These are phyloP conservation scores for Trichonephila clavata DNA, from an alignment of 1,140 invertebrate genomes.

Conservation along the genomic window DNA sequence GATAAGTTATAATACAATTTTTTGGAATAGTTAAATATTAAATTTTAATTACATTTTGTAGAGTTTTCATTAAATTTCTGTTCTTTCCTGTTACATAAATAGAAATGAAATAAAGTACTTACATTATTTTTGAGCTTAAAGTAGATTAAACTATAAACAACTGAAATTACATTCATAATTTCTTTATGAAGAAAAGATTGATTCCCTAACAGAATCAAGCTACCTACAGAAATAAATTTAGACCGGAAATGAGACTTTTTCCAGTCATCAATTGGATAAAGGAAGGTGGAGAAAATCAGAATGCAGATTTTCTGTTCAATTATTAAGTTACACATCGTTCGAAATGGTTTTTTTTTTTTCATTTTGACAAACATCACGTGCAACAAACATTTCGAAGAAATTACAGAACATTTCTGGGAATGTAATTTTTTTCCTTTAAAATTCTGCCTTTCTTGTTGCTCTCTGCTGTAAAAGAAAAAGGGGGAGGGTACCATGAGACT, in stretches of 20 bases:
- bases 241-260: not conserved
- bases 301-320: not conserved
- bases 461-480: not conserved
- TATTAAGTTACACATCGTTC: not conserved
- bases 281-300: not conserved
- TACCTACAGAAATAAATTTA: too few species aligned
- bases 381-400: conserved; percentile 28
- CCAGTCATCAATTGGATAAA: not conserved
- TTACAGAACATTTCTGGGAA: conserved; percentile 27
- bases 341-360: not conserved
- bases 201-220: too few species aligned
- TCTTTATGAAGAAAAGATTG: too few species aligned
- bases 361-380: conserved; percentile 3
- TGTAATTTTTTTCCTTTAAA: not conserved
- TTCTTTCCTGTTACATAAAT: too few species aligned
- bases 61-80: too few species aligned
- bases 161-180: too few species aligned
- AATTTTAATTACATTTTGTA: too few species aligned
- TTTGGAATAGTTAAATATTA: too few species aligned
- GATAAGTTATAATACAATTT: too few species aligned
- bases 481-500: not conserved
- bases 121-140: too few species aligned
- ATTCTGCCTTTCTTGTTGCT: not conserved
- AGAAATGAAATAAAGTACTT: too few species aligned
- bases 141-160: too few species aligned